Percentiles rank a stretch among this genome's conserved stretches.
Evolutionary conservation across 1,140 invertebrate species (phyloP).

Genomic region (Batillaria attramentaria): DNA sequence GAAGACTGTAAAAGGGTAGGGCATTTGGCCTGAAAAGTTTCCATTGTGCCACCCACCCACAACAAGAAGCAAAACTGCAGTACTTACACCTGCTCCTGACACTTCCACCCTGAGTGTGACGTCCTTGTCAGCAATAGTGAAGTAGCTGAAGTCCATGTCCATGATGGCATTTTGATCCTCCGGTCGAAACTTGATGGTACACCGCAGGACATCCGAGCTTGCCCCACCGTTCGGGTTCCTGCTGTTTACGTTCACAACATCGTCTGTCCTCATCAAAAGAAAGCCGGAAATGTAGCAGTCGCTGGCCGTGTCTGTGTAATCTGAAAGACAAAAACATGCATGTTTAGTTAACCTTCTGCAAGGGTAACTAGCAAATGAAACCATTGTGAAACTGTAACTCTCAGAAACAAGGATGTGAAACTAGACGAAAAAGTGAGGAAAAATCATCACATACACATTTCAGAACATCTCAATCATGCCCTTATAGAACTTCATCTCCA

Average conservation of each 20-base stretch:
- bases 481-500: too few relatives aligned
- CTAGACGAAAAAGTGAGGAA: too few relatives aligned
- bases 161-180: neutral
- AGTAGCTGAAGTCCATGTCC: neutral
- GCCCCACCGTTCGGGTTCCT: neutral
- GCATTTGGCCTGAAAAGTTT: neutral
- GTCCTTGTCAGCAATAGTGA: neutral
- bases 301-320: neutral
- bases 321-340: too few relatives aligned
- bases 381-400: too few relatives aligned
- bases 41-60: neutral
- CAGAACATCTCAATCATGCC: too few relatives aligned
- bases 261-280: neutral
- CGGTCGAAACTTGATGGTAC: neutral
- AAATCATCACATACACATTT: too few relatives aligned
- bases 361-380: too few relatives aligned
- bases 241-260: slow-evolving; percentile 3
- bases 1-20: neutral
- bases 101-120: slow-evolving; percentile 2
- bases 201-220: neutral
- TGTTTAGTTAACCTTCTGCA: too few relatives aligned
- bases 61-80: neutral
- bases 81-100: neutral
- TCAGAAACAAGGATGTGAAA: too few relatives aligned
- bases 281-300: neutral